Evolutionary conservation across 2,888 invertebrate species (phyloP), one percentile per base, ranked within the genome.

Genomic region (Stenodema calcarata): DNA sequence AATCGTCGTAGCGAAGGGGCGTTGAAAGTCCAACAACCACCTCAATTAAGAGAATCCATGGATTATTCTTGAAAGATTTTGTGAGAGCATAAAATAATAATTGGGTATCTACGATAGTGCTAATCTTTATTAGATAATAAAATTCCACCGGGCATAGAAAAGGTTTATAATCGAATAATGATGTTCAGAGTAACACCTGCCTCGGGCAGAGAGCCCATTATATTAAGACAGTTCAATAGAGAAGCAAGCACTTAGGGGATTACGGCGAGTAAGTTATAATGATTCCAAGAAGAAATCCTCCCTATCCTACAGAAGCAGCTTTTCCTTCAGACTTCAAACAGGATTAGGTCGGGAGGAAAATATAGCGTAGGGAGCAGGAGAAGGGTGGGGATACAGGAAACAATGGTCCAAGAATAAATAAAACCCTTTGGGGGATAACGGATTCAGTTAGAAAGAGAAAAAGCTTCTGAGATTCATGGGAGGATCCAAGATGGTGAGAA

Each of bases 211-310:
- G 73, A 35, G 73, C 73, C 73, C 47, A 78, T 78, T 78, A 78
- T 78, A 78, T 78, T 78, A 44, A 78, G 78, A 42, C 44, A 78
- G 78, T 78, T 78, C 78, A 78, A 78, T 82, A 62, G 82, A 82
- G 69, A 82, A 82, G 69, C 69, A 62, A 82, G 82, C 82, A 82
- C 82, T 82, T 82, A 82, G 69, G 82, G 82, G 62, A 82, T 82
- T 82, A 82, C 62, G 41, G 44, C 78, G 41, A 82, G 82, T 82
- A 69, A 82, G 82, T 82, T 82, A 82, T 69, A 82, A 82, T 82
- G 82, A 82, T 82, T 82, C 82, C 78, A 35, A 73, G 73, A 73
- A 73, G 73, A 73, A 73, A 73, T 73, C 73, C 73, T 18, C 35
- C 73, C 30, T 35, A 62, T 30, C 73, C 73, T 28, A 41, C 73